Evolutionary conservation across 2,888 invertebrate genomes (phyloP), one percentile per base, ranked within the genome.

Genomic region (Carabus problematicus): DNA sequence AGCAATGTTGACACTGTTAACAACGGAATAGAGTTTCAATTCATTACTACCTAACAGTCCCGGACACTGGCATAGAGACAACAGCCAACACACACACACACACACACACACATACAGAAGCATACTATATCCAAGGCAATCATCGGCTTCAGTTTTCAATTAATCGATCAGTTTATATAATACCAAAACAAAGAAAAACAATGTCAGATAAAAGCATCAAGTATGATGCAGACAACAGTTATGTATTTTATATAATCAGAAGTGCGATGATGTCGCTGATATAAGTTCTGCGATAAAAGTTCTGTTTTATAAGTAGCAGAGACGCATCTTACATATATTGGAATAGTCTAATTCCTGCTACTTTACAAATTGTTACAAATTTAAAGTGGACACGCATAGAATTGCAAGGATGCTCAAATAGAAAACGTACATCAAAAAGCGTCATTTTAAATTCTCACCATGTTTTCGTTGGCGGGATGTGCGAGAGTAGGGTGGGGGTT

Each of bases 11-110:
- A 81, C 81, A 80, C 79, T 80, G 80, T 79, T 78, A 77, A 76
- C 66, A 47, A 67, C 76, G 77, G 80, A 80, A 79, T 78, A 79
- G 79, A 79, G 79, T 79, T 81, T 79, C 80, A 80, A 81, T 81
- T 81, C 80, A 81, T 81, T 81, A 81, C 67, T 69, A 69, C 54
- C 62, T 69, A 55, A 69, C 62, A 69, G 62, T 69, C 43, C 69
- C 56, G 61, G 61, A 69, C 56, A 62, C 55, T 62, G n/a, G 62
- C 62, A 45, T 42, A 40, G 43, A 56, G 69, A 69, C 62, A 69
- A 69, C 69, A 55, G 69, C 29, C 8, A 19, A 56, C 39, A 29
- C 6, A 29, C 29, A 29, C 6, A 29, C 29, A 29, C 29, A n/a
- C n/a, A n/a, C n/a, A n/a, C 6, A 29, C 6, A 29, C 29, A 6